Evolutionary conservation across 2,888 invertebrate genomes (phyloP), one percentile per base, ranked within the genome.

Genomic region (Maniola hyperantus): DNA sequence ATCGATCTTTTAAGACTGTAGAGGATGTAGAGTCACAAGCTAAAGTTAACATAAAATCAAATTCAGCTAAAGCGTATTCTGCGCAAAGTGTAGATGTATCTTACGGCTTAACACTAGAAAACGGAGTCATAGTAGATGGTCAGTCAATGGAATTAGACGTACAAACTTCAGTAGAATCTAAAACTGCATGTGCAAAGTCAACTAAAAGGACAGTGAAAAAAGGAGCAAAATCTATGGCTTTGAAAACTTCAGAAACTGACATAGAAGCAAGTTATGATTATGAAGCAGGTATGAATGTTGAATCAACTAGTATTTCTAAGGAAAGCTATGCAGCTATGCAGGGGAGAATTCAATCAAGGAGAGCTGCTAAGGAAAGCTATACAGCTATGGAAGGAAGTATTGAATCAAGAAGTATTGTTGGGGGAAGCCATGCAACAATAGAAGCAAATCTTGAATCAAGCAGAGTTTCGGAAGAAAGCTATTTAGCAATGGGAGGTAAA

Each of bases 51-150:
- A 62, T 58, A 34, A 62, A 59, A 65, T 10, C 61, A 2, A 44
- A 42, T 13, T 15, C 64, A n/a, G 26, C 36, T 7, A 54, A 58
- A 61, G 13, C 20, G 53, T 36, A 15, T 44, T 20, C 34, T 55
- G 51, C 36, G 4, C 42, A 66, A 63, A 58, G 42, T 5, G 50
- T 57, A 11, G 66, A 63, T n/a, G 51, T 63, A 11, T 11, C 54
- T 6, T 63, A 46, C 18, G 63, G 63, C 1, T 63, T 63, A 18
- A 55, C 55, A 18, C 10, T 63, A 7, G 44, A 55, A 54, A 39
- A 62, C 15, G 62, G 53, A 53, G 33, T 44, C n/a, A 34, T 48
- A 7, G 39, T 33, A 20, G 8, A 61, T 61, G 39, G 18, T 1
- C 61, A 62, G 39, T 36, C 20, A 42, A 15, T 53, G 20, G 61